These are phyloP conservation scores for Tragelaphus buxtoni DNA, from an alignment of 2,113 vertebrate species.

Conservation along the genomic window DNA sequence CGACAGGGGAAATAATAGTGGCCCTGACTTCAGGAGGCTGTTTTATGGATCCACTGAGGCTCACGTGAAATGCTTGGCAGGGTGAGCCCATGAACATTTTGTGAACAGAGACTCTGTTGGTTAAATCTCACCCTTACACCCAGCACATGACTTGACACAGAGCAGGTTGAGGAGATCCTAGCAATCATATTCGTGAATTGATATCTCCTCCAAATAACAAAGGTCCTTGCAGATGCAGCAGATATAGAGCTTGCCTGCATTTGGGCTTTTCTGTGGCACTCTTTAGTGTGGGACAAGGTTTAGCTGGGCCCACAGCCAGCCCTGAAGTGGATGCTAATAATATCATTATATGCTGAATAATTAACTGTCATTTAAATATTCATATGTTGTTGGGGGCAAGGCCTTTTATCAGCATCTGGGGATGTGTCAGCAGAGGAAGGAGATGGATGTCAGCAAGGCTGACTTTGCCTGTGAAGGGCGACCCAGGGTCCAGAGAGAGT, in stretches of 20 bases:
- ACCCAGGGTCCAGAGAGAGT: slow-evolving; percentile 63
- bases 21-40: background rate
- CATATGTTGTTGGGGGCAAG: slow-evolving; percentile 87
- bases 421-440: slow-evolving; percentile 65
- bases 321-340: slow-evolving; percentile 73
- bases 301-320: slow-evolving; percentile 62
- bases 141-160: background rate
- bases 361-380: slow-evolving; percentile 91
- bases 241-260: background rate
- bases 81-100: background rate
- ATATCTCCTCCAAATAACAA: background rate
- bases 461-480: slow-evolving; percentile 76
- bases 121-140: background rate
- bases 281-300: slow-evolving; percentile 47
- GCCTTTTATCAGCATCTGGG: slow-evolving; percentile 83
- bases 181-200: background rate
- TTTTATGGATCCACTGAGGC: background rate
- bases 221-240: background rate
- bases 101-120: background rate
- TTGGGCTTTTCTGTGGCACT: slow-evolving; percentile 28
- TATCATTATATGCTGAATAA: slow-evolving; percentile 83
- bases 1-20: background rate
- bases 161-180: background rate
- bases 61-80: background rate
- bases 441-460: slow-evolving; percentile 72